Conservation (phyloP, 2,888 invertebrate species). For the Epinotia bilunana region DNA sequence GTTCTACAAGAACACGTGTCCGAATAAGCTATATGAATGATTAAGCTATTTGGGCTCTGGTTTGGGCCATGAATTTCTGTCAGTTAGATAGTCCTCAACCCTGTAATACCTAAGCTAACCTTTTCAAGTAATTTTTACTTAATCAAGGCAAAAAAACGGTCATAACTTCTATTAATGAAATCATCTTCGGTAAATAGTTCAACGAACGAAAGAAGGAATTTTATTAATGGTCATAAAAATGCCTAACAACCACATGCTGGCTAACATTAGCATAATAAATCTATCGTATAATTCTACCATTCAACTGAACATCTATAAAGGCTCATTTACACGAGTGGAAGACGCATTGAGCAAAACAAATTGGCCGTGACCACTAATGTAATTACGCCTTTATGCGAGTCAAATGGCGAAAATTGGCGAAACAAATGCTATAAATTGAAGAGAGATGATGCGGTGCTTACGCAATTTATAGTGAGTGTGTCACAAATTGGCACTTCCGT, state of each 20-base stretch:
- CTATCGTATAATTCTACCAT: conserved; percentile 14
- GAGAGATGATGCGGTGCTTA: not conserved
- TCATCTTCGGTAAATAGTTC: too few species aligned
- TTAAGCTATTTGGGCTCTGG: too few species aligned
- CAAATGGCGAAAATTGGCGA: conserved; percentile 39
- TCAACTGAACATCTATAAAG: conserved; percentile 29
- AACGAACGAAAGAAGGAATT: not conserved
- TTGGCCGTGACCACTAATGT: conserved; percentile 40
- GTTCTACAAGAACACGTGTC: too few species aligned
- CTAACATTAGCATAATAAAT: not conserved
- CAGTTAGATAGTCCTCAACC: too few species aligned
- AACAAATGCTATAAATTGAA: conserved; percentile 25
- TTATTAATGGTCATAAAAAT: conserved; percentile 10
- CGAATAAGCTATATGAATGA: too few species aligned
- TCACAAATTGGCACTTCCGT: conserved; percentile 10
- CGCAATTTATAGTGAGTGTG: conserved; percentile 1
- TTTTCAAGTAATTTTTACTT: too few species aligned
- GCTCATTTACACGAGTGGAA: conserved; percentile 31
- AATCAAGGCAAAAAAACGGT: too few species aligned
- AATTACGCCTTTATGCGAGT: conserved; percentile 39
- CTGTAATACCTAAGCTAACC: too few species aligned
- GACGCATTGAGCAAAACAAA: conserved; percentile 8
- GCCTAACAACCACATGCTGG: not conserved
- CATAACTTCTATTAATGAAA: too few species aligned
- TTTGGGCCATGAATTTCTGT: too few species aligned